A percentile compares a stretch with the other conserved stretches of the same genome.
Evolutionary conservation across 2,888 invertebrate species (phyloP).

Genomic region (Stenodera caucasica): DNA sequence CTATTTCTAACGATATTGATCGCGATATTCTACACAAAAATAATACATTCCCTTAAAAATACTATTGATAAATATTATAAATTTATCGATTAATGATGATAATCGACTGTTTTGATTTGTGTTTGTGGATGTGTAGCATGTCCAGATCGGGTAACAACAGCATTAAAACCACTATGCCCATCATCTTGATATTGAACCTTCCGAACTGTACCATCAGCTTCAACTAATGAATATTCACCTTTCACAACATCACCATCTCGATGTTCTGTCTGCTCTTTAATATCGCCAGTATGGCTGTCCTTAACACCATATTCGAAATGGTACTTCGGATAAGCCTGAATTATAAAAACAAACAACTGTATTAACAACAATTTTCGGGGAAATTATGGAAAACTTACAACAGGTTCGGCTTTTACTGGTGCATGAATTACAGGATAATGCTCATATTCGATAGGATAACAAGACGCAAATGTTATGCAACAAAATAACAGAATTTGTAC

Average conservation of each 20-base stretch:
- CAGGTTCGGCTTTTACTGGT: conserved; percentile 33
- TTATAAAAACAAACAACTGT: background rate
- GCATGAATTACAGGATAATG: conserved; percentile 21
- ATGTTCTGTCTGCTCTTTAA: conserved; percentile 70
- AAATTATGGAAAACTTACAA: conserved; percentile 27
- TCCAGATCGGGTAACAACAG: conserved; percentile 62
- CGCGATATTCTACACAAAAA: no score
- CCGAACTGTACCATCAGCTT: conserved; percentile 66
- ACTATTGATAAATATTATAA: background rate
- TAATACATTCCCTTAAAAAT: no score
- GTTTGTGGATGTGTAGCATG: conserved; percentile 59
- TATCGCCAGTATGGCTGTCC: conserved; percentile 72
- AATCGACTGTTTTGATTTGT: conserved; percentile 8
- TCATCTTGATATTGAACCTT: conserved; percentile 69
- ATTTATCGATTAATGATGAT: conserved; percentile 20
- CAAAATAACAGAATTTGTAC: conserved; percentile 7
- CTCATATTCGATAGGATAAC: conserved; percentile 31
- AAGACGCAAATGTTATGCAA: background rate
- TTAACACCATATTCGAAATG: conserved; percentile 71
- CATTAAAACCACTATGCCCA: conserved; percentile 61
- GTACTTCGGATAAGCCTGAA: conserved; percentile 69
- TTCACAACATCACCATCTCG: conserved; percentile 73
- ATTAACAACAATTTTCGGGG: background rate
- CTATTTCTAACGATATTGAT: background rate
- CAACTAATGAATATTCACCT: conserved; percentile 69